Conservation (phyloP, 1,140 invertebrate species). For the Neodiprion virginianus region DNA sequence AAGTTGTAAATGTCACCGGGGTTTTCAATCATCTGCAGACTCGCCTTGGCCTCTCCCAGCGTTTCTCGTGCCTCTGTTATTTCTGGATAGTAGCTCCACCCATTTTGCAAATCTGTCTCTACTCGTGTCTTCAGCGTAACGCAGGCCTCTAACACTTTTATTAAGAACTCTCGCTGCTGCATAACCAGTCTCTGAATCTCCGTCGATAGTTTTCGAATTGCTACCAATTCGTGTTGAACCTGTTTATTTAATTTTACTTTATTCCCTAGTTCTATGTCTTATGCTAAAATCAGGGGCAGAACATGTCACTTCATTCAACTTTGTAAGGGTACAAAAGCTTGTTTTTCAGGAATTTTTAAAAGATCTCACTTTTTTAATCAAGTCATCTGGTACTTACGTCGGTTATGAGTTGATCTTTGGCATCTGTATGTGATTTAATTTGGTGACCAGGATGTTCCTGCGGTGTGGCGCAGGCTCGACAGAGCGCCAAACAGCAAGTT, state of each 20-base stretch:
- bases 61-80: constrained; percentile 70
- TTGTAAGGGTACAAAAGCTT: constrained; percentile 11
- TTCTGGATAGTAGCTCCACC: constrained; percentile 68
- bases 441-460: constrained; percentile 71
- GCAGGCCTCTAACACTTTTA: constrained; percentile 77
- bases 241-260: constrained; percentile 25
- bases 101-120: constrained; percentile 74
- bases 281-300: too few species aligned
- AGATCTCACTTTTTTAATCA: not conserved
- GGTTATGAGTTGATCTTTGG: constrained; percentile 70
- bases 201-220: constrained; percentile 64
- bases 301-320: constrained; percentile 9
- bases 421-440: constrained; percentile 72
- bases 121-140: constrained; percentile 76
- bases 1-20: constrained; percentile 66
- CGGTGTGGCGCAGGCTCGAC: constrained; percentile 71
- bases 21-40: constrained; percentile 64
- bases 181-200: constrained; percentile 71
- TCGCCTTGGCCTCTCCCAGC: constrained; percentile 67
- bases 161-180: constrained; percentile 73
- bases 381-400: constrained; percentile 61
- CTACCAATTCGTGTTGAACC: constrained; percentile 62
- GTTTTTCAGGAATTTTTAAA: constrained; percentile 9
- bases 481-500: constrained; percentile 70
- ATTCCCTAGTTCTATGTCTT: too few species aligned